Evolutionary conservation across 2,888 invertebrate genomes (phyloP), one percentile per base, ranked within the genome.

Genomic region (Odontocerum albicorne): DNA sequence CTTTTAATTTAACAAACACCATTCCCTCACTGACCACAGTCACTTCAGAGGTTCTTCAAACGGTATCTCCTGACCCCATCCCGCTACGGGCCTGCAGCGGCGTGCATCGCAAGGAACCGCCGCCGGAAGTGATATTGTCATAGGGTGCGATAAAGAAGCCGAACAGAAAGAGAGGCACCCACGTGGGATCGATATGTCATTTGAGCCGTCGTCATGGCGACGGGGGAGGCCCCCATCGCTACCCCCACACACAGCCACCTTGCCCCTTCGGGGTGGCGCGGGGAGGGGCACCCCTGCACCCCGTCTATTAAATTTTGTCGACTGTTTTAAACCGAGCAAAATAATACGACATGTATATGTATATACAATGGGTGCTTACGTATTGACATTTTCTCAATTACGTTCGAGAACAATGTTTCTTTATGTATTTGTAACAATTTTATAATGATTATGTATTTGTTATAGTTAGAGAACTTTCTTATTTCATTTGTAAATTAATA

Each of bases 141-240:
- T 45, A 54, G 55, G 32, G 57, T 45, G 59, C 59, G 59, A 57
- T 57, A 55, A 57, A 57, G 60, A 60, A 33, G 38, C 22, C 45
- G 50, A 53, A 49, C 50, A 52, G 59, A 32, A 51, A 32, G 59
- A 52, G 56, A 50, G 55, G 44, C 31, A 43, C 50, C 51, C 57
- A 54, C 61, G 62, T 57, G 62, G 58, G 58, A 62, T 60, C 58
- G 60, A 57, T 60, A 59, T 59, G 59, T 59, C 59, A 60, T 61
- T 61, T 59, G 55, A 59, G 76, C 76, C 76, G 77, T 77, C 72
- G 75, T 76, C 77, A 77, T 77, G 77, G 76, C 73, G 73, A 78
- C 77, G 36, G 49, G 50, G 74, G 73, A 72, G 75, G 74, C 20
- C 51, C 68, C 63, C 68, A 67, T 67, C 65, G 70, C 71, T 72